phyloP scores from a whole-genome alignment of 53 echinoderm and acorn worm genomes.

The Apostichopus leukothele region DNA sequence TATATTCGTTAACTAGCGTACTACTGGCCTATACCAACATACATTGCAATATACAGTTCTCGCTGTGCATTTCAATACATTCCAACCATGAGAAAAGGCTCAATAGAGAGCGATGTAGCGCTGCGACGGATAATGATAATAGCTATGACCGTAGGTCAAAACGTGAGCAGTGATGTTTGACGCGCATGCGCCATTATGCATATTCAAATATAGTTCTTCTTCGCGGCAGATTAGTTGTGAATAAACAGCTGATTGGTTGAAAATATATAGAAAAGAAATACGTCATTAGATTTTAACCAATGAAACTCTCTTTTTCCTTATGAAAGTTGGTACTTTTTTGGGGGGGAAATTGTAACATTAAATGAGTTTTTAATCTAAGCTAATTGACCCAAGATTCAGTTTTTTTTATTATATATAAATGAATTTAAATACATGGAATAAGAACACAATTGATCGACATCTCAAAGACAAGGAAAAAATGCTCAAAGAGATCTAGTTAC shows the following conservation, averaged over 20 bases:
- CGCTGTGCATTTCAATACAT: neutral
- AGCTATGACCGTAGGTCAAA: slow-evolving; percentile 33
- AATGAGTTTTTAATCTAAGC: neutral
- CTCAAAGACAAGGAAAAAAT: no score
- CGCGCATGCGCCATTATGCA: slow-evolving; percentile 24
- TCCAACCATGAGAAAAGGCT: slow-evolving; percentile 30
- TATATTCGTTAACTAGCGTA: slow-evolving; percentile 18
- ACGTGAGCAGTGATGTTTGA: slow-evolving; percentile 38
- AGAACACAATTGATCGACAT: no score
- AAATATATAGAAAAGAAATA: neutral
- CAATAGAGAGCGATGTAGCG: neutral
- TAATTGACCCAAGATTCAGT: neutral
- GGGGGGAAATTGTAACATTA: neutral
- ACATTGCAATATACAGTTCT: slow-evolving; percentile 1
- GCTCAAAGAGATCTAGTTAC: neutral
- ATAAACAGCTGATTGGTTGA: slow-evolving; percentile 8
- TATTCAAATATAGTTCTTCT: slow-evolving; percentile 17
- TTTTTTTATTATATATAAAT: no score
- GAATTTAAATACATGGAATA: no score
- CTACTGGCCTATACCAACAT: slow-evolving; percentile 23
- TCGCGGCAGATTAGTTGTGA: neutral
- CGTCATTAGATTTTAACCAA: slow-evolving; percentile 19
- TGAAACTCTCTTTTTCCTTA: neutral
- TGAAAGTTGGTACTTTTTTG: slow-evolving; percentile 12
- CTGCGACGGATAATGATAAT: slow-evolving; percentile 26